Evolutionary conservation across 2,113 vertebrate genomes (phyloP).

Genomic region (Tetrax tetrax): DNA sequence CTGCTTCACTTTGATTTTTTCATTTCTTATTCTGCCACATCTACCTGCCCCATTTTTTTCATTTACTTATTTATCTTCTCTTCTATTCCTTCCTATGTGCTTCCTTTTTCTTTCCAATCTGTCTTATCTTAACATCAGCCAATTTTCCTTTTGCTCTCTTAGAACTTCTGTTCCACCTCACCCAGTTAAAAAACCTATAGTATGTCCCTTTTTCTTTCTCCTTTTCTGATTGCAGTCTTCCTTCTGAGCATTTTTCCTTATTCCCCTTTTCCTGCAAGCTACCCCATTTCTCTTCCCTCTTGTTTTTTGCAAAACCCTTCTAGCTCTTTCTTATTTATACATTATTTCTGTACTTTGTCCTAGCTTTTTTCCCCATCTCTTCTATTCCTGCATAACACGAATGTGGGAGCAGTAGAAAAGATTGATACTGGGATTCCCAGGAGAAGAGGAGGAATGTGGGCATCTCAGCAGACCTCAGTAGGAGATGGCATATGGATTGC

Average conservation of each 20-base stretch:
- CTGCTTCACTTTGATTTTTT: background rate
- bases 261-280: background rate
- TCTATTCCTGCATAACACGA: background rate
- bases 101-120: background rate
- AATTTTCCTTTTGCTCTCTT: background rate
- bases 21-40: background rate
- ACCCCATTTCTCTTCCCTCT: background rate
- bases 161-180: background rate
- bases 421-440: background rate
- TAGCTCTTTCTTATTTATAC: background rate
- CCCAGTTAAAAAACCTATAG: background rate
- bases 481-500: background rate
- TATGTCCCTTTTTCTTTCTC: background rate
- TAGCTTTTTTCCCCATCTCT: background rate
- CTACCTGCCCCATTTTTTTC: background rate
- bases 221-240: background rate
- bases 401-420: background rate
- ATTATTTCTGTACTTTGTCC: background rate
- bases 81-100: background rate
- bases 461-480: rapidly evolving
- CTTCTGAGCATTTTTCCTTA: background rate
- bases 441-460: background rate
- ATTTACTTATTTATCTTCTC: background rate
- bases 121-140: background rate
- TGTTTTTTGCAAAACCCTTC: background rate